Base-by-base conservation (phyloP, 2,888 invertebrate genomes). In the Drosophila imparisetae region DNA sequence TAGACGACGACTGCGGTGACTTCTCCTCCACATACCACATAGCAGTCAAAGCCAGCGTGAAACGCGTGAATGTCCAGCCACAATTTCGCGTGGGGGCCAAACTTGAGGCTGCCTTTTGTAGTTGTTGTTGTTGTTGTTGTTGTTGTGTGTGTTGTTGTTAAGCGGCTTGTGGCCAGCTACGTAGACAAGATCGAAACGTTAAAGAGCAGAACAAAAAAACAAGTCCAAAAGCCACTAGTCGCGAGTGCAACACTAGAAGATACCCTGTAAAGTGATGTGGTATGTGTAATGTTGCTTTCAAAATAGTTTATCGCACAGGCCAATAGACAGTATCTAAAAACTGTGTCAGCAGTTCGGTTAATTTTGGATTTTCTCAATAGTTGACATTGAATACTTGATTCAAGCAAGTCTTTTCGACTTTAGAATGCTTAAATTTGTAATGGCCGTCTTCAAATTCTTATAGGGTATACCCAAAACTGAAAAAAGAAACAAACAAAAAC, bases 111-210 rank as follows among this genome's bases (percentile, higher is more conserved):
- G 11, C 27, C 11, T 36, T 38, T 27, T 45, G 68, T 48, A 48
- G 66, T 24, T 45, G 63, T 13, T 61, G 63, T 52, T 60, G 54
- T 24, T 29, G 29, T 6, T 29, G 29, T 29, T 55, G 57, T 2
- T 61, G 45, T 21, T 38, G 62, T 48, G 45, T 40, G 11, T 40
- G 68, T 18, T 62, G 66, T 65, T 71, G 61, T 65, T 82, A 75
- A 82, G 80, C 86, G 68, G 81, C 80, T 83, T 83, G 83, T 58
- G 80, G 72, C 75, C 55, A 50, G 48, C 63, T 58, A 52, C 59
- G 72, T n/a, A 81, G 81, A 66, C 62, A 77, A 81, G 71, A 69
- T 74, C 75, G 62, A 57, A 82, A 66, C 10, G 53, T 62, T 48
- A 57, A 65, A 75, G 49, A 52, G 10, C 45, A 52, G 50, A 38